A percentile compares a stretch with the other conserved stretches of the same genome.
Conservation (phyloP, 1,140 invertebrate species). For the Zaprionus vittiger region DNA sequence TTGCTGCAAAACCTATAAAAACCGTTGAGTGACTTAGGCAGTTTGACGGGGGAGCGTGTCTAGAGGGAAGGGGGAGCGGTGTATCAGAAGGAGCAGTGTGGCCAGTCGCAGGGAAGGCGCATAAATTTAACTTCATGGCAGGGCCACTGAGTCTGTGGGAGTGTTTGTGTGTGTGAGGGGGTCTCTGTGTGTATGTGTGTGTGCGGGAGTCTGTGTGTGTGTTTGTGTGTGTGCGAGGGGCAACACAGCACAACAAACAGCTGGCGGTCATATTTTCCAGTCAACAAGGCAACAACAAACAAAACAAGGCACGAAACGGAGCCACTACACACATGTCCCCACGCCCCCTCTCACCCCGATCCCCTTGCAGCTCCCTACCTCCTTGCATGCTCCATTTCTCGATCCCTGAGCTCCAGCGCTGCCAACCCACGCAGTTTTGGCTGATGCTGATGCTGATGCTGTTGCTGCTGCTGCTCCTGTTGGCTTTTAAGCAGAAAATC, state of each 20-base stretch:
- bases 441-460: slow-evolving; percentile 9
- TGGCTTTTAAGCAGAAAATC: slow-evolving; percentile 74
- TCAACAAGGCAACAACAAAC: slow-evolving; percentile 79
- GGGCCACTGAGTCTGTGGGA: background rate
- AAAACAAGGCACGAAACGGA: slow-evolving; percentile 48
- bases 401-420: background rate
- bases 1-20: background rate
- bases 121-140: background rate
- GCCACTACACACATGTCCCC: slow-evolving; percentile 22
- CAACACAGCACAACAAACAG: slow-evolving; percentile 65
- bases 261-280: slow-evolving; percentile 78
- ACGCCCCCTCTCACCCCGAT: too few relatives aligned
- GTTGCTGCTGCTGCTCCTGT: slow-evolving; percentile 38
- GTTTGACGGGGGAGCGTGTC: background rate
- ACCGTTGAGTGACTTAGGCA: background rate
- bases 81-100: too few relatives aligned
- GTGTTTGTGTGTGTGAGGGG: slow-evolving; percentile 13
- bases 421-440: slow-evolving; percentile 41
- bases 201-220: slow-evolving; percentile 16
- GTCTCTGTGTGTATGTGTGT: slow-evolving; percentile 2
- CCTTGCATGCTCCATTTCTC: slow-evolving; percentile 3
- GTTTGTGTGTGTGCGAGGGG: slow-evolving; percentile 15
- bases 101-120: background rate
- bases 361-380: background rate
- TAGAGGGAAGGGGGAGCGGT: background rate